Conservation (phyloP, 2,797 vertebrate genomes). For the Fistularia commersonii region DNA sequence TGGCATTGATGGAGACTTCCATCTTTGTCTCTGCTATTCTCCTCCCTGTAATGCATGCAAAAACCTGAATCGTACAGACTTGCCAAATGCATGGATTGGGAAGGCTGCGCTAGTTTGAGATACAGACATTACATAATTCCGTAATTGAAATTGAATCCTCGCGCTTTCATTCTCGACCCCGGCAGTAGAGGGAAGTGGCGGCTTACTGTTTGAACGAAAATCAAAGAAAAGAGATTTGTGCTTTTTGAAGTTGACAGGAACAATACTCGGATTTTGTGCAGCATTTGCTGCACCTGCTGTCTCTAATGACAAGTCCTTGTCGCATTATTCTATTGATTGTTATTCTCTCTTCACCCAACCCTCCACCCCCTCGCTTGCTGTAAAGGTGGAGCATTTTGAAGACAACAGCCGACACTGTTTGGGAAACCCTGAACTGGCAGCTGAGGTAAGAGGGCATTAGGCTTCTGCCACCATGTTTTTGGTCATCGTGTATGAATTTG, state of each 20-base stretch:
- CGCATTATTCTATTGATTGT: constrained; percentile 76
- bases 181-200: constrained; percentile 51
- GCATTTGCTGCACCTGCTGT: constrained; percentile 5
- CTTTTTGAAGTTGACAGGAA: constrained; percentile 15
- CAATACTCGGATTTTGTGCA: constrained; percentile 1
- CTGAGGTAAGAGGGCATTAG: constrained; percentile 71
- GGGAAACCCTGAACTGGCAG: constrained; percentile 60
- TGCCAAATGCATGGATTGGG: constrained; percentile 12
- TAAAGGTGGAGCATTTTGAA: constrained; percentile 75
- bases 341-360: constrained; percentile 44
- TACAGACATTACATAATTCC: constrained; percentile 66
- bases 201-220: constrained; percentile 42
- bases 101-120: constrained; percentile 22
- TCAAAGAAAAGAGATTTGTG: constrained; percentile 27
- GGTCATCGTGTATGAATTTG: constrained; percentile 1
- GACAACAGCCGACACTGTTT: constrained; percentile 55
- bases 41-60: constrained; percentile 13
- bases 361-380: constrained; percentile 19
- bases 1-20: constrained; percentile 12
- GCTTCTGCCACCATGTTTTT: constrained; percentile 15
- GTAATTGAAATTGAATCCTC: constrained; percentile 44
- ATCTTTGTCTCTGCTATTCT: constrained; percentile 1
- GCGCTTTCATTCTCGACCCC: constrained; percentile 38
- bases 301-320: constrained; percentile 57
- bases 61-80: constrained; percentile 3